Conservation (phyloP, 2,888 invertebrate genomes). For the Neuroscelio doddi region DNA sequence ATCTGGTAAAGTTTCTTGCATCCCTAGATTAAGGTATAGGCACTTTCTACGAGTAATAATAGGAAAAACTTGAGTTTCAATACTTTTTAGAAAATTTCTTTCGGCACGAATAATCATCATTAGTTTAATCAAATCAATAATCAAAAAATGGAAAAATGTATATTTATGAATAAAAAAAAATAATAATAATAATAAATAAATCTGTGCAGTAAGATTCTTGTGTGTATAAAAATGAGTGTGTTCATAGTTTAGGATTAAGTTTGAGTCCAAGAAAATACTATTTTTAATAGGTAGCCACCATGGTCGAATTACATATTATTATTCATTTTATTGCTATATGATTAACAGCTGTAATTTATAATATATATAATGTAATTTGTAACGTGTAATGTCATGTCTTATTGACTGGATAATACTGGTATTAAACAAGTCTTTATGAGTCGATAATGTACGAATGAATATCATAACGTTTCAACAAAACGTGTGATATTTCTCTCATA, state of each 20-base stretch:
- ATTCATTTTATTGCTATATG: slow-evolving; percentile 59
- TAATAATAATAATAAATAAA: too few species aligned
- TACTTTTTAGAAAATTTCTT: slow-evolving; percentile 8
- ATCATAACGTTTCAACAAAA: slow-evolving; percentile 1
- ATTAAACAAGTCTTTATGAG: slow-evolving; percentile 44
- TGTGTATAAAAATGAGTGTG: not conserved
- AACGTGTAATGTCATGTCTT: slow-evolving; percentile 57
- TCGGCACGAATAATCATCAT: slow-evolving; percentile 32
- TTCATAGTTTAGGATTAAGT: slow-evolving; percentile 15
- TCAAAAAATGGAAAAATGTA: not conserved
- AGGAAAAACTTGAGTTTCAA: slow-evolving; percentile 48
- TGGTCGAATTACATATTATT: slow-evolving; percentile 57
- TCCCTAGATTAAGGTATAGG: slow-evolving; percentile 62
- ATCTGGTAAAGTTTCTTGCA: slow-evolving; percentile 24
- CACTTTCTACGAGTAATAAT: slow-evolving; percentile 68
- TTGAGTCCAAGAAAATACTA: slow-evolving; percentile 19
- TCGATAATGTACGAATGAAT: slow-evolving; percentile 1
- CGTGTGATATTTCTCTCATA: too few species aligned
- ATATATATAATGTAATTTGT: too few species aligned
- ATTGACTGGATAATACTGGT: slow-evolving; percentile 63
- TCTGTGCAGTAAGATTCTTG: too few species aligned
- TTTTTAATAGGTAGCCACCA: slow-evolving; percentile 59
- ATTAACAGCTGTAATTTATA: slow-evolving; percentile 55
- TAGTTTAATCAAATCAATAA: slow-evolving; percentile 10
- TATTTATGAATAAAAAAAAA: too few species aligned